Base-by-base conservation (phyloP, 2,888 invertebrate species). In the Caenorhabditis sp. region DNA sequence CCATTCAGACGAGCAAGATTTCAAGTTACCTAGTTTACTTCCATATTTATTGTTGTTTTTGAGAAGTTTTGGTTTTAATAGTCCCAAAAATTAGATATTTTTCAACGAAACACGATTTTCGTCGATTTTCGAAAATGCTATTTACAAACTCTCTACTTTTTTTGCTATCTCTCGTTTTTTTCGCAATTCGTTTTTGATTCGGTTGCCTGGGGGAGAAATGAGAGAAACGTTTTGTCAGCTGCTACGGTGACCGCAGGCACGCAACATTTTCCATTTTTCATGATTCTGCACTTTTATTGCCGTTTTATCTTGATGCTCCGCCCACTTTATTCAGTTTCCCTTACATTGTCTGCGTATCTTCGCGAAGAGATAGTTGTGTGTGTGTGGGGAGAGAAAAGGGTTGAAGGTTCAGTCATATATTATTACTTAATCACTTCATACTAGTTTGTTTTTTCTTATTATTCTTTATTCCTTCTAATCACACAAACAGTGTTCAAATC, bases 121-220 rank as follows among this genome's bases (percentile, higher is more conserved):
- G 70, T 59, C 21, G 58, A 70, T 66, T 71, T 71, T 71, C 70
- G 70, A 71, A 71, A 66, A 71, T 66, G 62, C 17, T 66, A 60
- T 71, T 66, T 70, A 59, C 69, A 37, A 61, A 66, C 43, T 59
- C 21, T 53, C 55, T 58, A 54, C 59, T 60, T 66, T 66, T 51
- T 58, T 54, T 59, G 62, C 59, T 62, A 66, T 57, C 59, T 63
- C n/a, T 57, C 55, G 8, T 55, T 55, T 55, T 27, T 55, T 64
- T 57, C 26, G 58, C 59, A 51, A 51, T 57, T 58, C 43, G 31
- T n/a, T 24, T 43, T 21, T 27, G 51, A 27, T 27, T 26, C 51
- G 31, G 14, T 59, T 37, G 37, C 27, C 49, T n/a, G n/a, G 50
- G 58, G 36, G 51, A 53, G 26, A 58, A 69, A 55, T 57, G 60